Evolutionary conservation across 1,140 invertebrate species (phyloP).

Genomic region (Cotesia glomerata): DNA sequence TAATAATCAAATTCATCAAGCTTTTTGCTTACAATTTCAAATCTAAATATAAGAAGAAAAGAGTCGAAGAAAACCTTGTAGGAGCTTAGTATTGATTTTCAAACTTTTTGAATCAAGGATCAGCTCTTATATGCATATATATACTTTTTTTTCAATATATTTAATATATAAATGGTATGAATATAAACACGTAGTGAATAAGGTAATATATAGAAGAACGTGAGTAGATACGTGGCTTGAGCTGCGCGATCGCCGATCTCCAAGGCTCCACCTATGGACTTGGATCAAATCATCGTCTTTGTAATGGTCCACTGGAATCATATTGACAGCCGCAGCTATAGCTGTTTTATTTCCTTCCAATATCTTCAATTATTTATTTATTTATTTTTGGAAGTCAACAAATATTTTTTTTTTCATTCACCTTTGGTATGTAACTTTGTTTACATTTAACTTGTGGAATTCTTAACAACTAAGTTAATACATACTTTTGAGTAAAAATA

Average conservation of each 20-base stretch:
- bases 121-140: slow-evolving; percentile 39
- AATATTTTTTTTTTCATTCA: background rate
- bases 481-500: too few species aligned
- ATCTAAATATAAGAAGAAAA: background rate
- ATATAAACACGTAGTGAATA: slow-evolving; percentile 53
- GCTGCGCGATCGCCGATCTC: slow-evolving; percentile 61
- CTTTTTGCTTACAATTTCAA: background rate
- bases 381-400: background rate
- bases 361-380: slow-evolving; percentile 4
- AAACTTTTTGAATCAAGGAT: slow-evolving; percentile 54
- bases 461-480: too few species aligned
- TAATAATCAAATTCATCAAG: background rate
- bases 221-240: slow-evolving; percentile 65
- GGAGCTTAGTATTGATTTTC: background rate
- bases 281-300: slow-evolving; percentile 63
- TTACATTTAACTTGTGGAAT: too few species aligned
- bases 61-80: slow-evolving; percentile 2
- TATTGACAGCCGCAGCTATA: slow-evolving; percentile 63
- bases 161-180: slow-evolving; percentile 45
- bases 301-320: slow-evolving; percentile 64
- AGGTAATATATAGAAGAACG: slow-evolving; percentile 62
- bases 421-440: background rate
- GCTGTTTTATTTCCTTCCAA: slow-evolving; percentile 30
- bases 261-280: slow-evolving; percentile 64
- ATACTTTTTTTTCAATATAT: slow-evolving; percentile 44